Evolutionary conservation across 1,140 invertebrate species (phyloP).

Genomic region (Polypedilum pembai): DNA sequence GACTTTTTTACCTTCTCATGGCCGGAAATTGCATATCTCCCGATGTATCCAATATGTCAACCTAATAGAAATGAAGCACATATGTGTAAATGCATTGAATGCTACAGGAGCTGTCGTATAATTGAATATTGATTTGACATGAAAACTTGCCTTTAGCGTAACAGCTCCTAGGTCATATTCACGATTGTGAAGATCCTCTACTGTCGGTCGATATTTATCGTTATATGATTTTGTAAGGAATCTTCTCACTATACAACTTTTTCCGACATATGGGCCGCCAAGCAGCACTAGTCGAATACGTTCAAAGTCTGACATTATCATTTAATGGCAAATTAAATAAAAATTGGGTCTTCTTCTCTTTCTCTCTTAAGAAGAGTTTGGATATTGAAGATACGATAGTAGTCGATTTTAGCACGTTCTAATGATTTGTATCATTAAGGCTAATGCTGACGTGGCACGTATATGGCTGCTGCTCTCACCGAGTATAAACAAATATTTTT

Average conservation of each 20-base stretch:
- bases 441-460: too few relatives aligned
- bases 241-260: slow-evolving; percentile 77
- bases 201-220: slow-evolving; percentile 77
- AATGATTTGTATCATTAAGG: too few relatives aligned
- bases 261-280: slow-evolving; percentile 76
- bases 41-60: slow-evolving; percentile 83
- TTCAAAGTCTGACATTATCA: slow-evolving; percentile 58
- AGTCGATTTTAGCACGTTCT: too few relatives aligned
- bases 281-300: slow-evolving; percentile 77
- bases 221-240: slow-evolving; percentile 79
- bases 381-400: too few relatives aligned
- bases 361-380: too few relatives aligned
- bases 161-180: slow-evolving; percentile 72
- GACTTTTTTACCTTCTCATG: slow-evolving; percentile 50
- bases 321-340: neutral
- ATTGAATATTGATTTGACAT: neutral
- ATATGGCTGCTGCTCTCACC: too few relatives aligned
- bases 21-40: slow-evolving; percentile 82
- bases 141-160: slow-evolving; percentile 54
- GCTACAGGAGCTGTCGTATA: neutral
- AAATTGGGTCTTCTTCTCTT: neutral
- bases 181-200: slow-evolving; percentile 81
- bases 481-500: too few relatives aligned
- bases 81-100: neutral
- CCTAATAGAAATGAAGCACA: slow-evolving; percentile 43